Percentiles rank a stretch among this genome's conserved stretches.
These are phyloP conservation scores for Prietella phreatophila DNA, from an alignment of 2,113 vertebrate species.

Conservation along the genomic window DNA sequence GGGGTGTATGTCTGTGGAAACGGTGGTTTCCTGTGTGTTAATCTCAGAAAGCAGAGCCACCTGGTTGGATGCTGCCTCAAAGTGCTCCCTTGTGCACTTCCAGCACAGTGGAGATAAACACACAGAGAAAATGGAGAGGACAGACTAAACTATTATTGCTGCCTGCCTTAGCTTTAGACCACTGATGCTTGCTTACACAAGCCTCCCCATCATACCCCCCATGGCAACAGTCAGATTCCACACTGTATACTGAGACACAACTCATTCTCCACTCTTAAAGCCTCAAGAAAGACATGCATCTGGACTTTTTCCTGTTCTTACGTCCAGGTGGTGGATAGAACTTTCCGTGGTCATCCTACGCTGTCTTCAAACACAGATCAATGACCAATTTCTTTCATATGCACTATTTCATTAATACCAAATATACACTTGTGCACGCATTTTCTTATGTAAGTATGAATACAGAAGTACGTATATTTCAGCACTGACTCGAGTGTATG, in stretches of 20 bases:
- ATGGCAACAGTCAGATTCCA: background rate
- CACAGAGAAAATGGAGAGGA: background rate
- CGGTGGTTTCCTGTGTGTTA: background rate
- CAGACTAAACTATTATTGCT: conserved; percentile 7
- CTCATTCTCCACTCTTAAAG: background rate
- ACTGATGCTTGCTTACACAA: background rate
- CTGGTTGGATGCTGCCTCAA: background rate
- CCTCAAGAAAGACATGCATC: background rate
- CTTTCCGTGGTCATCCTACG: background rate
- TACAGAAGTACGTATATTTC: background rate
- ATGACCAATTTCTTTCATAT: background rate
- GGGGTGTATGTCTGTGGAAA: background rate
- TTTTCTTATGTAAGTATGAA: background rate
- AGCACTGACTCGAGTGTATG: background rate
- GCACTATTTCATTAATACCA: background rate
- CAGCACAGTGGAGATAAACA: conserved; percentile 12
- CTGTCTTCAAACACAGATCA: background rate
- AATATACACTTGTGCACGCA: background rate
- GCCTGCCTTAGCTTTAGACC: background rate
- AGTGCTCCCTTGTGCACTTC: conserved; percentile 3
- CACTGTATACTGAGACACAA: background rate
- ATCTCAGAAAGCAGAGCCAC: background rate
- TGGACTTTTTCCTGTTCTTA: background rate
- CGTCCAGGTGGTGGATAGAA: background rate
- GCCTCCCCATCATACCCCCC: background rate